Percentiles rank a stretch among this genome's conserved stretches.
Evolutionary conservation across 1,140 invertebrate genomes (phyloP).

Genomic region (Eciton burchellii): DNA sequence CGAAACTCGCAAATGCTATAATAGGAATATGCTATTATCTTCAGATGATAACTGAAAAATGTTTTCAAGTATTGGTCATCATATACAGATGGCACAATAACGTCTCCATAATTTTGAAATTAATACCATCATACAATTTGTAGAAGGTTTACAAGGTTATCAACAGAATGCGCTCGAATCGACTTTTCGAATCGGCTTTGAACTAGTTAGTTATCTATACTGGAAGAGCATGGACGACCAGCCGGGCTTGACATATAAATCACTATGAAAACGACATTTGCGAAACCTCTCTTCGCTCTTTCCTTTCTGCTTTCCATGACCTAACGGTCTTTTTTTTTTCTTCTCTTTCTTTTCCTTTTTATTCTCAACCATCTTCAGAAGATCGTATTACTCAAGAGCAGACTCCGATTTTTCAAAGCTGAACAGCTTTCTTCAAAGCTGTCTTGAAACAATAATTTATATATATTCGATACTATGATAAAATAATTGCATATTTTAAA

Average conservation of each 20-base stretch:
- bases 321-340: neutral
- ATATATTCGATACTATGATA: neutral
- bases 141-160: neutral
- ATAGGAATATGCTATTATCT: neutral
- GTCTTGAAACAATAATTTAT: neutral
- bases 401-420: constrained; percentile 39
- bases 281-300: constrained; percentile 11
- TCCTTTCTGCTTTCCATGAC: constrained; percentile 31
- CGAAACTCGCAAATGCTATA: neutral
- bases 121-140: neutral
- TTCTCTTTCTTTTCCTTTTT: neutral
- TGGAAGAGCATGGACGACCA: too few species aligned
- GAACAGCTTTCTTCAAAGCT: neutral
- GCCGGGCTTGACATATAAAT: constrained; percentile 29
- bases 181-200: neutral
- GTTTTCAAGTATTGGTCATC: neutral
- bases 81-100: neutral
- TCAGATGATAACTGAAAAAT: neutral
- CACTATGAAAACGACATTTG: constrained; percentile 52
- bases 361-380: constrained; percentile 24
- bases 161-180: neutral
- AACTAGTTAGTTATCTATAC: constrained; percentile 7
- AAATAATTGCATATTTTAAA: neutral
- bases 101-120: too few species aligned
- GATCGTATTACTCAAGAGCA: constrained; percentile 24